Conservation (phyloP, 2,888 invertebrate genomes). For the Plusia festucae region DNA sequence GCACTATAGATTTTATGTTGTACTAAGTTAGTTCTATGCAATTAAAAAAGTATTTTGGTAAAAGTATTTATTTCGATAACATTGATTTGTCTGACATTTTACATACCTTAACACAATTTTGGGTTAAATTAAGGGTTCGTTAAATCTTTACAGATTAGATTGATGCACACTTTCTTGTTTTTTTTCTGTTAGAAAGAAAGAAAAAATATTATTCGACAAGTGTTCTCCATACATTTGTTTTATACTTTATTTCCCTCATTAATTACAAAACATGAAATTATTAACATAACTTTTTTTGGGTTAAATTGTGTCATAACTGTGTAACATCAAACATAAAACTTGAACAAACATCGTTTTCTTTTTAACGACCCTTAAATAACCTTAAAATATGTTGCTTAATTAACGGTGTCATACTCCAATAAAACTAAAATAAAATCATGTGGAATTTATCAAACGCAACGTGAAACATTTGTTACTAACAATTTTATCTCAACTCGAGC, state of each 20-base stretch:
- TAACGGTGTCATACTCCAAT: conserved; percentile 61
- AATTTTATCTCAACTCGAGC: conserved; percentile 75
- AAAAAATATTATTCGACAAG: not conserved
- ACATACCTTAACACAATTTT: no score
- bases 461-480: conserved; percentile 67
- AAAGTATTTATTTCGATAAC: no score
- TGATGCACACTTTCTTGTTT: not conserved
- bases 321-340: conserved; percentile 53
- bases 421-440: conserved; percentile 63
- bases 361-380: conserved; percentile 57
- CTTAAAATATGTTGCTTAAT: conserved; percentile 62
- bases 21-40: not conserved
- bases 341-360: conserved; percentile 48
- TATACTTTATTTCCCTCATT: conserved; percentile 33
- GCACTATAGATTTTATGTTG: not conserved
- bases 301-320: conserved; percentile 54
- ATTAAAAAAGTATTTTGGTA: not conserved
- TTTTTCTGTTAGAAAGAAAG: not conserved
- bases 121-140: no score
- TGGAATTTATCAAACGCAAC: conserved; percentile 62
- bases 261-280: conserved; percentile 53
- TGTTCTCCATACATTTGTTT: conserved; percentile 9
- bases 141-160: no score
- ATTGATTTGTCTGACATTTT: no score
- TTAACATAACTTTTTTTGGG: conserved; percentile 45